Percentiles rank a stretch among this genome's conserved stretches.
phyloP scores from a whole-genome alignment of 2,113 vertebrate genomes.

The Sebastes fasciatus region DNA sequence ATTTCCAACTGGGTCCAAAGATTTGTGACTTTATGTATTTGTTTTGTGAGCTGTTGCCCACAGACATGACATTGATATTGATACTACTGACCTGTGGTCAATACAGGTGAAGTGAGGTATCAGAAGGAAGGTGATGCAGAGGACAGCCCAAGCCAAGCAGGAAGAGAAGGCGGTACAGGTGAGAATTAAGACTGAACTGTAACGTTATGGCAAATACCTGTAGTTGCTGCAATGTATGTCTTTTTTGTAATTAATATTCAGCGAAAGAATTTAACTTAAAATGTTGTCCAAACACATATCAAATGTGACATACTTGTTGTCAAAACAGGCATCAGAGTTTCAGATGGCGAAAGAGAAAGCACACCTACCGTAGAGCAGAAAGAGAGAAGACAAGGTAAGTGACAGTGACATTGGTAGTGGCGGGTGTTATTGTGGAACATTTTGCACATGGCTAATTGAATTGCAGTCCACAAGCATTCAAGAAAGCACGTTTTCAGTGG shows the following conservation, averaged over 20 bases:
- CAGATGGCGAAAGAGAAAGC: not conserved
- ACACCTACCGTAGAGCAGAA: not conserved
- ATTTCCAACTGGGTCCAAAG: not conserved
- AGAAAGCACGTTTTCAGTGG: not conserved
- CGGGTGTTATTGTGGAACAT: not conserved
- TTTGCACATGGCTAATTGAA: constrained; percentile 10
- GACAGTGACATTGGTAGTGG: not conserved
- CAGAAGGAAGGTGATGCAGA: not conserved
- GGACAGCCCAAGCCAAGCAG: not conserved
- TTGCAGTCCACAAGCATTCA: not conserved
- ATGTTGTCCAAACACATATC: not conserved
- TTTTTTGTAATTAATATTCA: not conserved
- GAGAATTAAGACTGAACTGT: not conserved
- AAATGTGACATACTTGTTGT: not conserved
- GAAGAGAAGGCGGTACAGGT: not conserved
- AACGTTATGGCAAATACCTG: no score
- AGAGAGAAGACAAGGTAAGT: constrained; percentile 17
- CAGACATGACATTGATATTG: not conserved
- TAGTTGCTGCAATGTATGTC: not conserved
- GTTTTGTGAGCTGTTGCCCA: not conserved
- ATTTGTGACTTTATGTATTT: not conserved
- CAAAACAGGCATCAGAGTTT: constrained; percentile 4
- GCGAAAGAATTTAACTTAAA: not conserved
- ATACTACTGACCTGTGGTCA: not conserved
- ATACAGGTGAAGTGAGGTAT: not conserved